phyloP scores from a whole-genome alignment of 2,113 vertebrate genomes.

The Oncorhynchus clarkii region DNA sequence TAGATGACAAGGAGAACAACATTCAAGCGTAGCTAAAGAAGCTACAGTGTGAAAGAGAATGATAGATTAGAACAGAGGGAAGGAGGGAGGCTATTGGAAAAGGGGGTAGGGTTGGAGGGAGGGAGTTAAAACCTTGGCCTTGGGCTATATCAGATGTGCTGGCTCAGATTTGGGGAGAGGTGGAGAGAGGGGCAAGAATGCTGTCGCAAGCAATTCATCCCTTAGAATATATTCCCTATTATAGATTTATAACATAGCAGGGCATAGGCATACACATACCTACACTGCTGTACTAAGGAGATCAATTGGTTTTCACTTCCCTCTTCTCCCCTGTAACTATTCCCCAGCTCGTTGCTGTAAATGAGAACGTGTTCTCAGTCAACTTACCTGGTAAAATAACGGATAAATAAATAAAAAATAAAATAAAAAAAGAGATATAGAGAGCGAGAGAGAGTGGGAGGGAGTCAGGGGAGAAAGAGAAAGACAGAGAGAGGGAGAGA shows the following conservation, averaged over 20 bases:
- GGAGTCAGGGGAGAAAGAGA: not conserved
- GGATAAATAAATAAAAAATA: too few species aligned
- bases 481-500: not conserved
- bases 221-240: not conserved
- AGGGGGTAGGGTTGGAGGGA: not conserved
- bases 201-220: constrained; percentile 36
- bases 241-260: not conserved
- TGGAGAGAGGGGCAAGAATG: not conserved
- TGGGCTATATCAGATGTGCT: constrained; percentile 18
- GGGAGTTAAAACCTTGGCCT: constrained; percentile 11
- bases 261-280: not conserved
- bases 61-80: not conserved
- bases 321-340: too few species aligned
- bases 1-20: not conserved
- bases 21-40: not conserved
- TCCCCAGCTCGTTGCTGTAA: too few species aligned
- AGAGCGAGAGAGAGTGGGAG: too few species aligned
- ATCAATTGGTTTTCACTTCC: not conserved
- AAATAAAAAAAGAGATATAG: too few species aligned
- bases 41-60: not conserved
- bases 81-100: not conserved
- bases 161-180: constrained; percentile 25
- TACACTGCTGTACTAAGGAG: not conserved
- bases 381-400: too few species aligned
- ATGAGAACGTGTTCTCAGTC: too few species aligned